phyloP scores from a whole-genome alignment of 2,113 vertebrate species.

The Esox niger region DNA sequence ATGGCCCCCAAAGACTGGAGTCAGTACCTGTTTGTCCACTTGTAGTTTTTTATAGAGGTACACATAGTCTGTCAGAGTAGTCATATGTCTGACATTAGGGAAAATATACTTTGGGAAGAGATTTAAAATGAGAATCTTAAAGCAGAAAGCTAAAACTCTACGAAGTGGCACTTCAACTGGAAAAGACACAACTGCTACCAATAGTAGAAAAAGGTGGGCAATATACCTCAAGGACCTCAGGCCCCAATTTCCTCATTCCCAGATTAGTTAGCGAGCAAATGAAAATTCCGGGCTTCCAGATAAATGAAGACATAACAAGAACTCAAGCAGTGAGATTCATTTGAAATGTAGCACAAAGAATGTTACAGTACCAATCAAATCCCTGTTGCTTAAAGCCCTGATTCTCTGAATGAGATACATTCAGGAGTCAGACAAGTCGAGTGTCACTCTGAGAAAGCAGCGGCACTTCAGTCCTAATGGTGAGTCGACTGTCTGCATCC shows the following conservation, averaged over 20 bases:
- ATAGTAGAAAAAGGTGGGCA: neutral
- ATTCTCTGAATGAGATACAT: slow-evolving; percentile 4
- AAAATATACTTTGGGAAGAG: neutral
- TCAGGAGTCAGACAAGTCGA: neutral
- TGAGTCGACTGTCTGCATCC: slow-evolving; percentile 10
- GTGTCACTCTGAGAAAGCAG: slow-evolving; percentile 4
- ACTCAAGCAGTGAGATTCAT: neutral
- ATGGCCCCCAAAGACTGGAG: slow-evolving; percentile 10
- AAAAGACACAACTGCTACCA: neutral
- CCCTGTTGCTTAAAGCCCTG: neutral
- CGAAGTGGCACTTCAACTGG: neutral
- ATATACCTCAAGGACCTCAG: neutral
- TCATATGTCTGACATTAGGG: neutral
- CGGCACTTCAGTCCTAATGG: slow-evolving; percentile 20
- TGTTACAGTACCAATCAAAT: neutral
- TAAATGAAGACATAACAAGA: neutral
- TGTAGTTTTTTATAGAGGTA: neutral
- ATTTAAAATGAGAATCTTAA: neutral
- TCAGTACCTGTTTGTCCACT: slow-evolving; percentile 20
- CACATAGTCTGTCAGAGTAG: neutral
- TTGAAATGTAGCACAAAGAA: neutral
- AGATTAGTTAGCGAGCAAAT: too few species aligned
- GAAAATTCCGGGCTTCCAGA: neutral
- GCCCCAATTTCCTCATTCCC: too few species aligned
- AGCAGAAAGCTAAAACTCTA: neutral